phyloP scores from a whole-genome alignment of 2,113 vertebrate genomes.

The Cyprinodon tularosa region DNA sequence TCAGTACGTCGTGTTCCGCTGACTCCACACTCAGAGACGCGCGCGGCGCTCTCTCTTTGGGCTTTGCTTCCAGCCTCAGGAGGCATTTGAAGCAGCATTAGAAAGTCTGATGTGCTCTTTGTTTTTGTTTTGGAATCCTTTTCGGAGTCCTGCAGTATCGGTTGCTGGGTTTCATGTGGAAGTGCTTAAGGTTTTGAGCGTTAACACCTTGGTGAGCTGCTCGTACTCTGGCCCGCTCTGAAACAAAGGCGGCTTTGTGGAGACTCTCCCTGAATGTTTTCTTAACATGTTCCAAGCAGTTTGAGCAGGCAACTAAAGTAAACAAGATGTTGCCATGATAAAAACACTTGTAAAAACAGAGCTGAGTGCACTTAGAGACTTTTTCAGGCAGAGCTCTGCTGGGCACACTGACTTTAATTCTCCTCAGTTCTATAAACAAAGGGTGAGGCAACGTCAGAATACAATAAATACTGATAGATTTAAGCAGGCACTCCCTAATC shows the following conservation, averaged over 20 bases:
- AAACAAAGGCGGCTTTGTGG: conserved; percentile 98
- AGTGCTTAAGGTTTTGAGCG: conserved; percentile 97
- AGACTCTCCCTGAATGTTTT: conserved; percentile 96
- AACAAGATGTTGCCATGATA: conserved; percentile 99
- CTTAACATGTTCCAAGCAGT: conserved; percentile 99
- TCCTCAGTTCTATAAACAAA: conserved; percentile 81
- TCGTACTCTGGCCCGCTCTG: conserved; percentile 85
- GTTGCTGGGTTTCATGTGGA: conserved; percentile 95
- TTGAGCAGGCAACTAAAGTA: conserved; percentile 99
- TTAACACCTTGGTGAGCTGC: conserved; percentile 97
- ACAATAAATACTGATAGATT: conserved; percentile 78
- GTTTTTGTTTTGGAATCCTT: conserved; percentile 70
- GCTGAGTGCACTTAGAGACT: conserved; percentile 88
- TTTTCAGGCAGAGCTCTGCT: conserved; percentile 69
- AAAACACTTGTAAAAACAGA: conserved; percentile 99
- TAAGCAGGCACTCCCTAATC: conserved; percentile 62
- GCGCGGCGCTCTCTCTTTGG: conserved; percentile 21
- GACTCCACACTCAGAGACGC: conserved; percentile 49
- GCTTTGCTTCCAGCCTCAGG: conserved; percentile 67
- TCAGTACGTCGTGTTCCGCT: conserved; percentile 64
- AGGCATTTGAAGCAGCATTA: conserved; percentile 61
- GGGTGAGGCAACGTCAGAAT: conserved; percentile 75
- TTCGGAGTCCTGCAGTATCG: conserved; percentile 85
- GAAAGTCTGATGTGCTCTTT: conserved; percentile 84
- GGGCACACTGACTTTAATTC: conserved; percentile 74